Conservation (phyloP, 1,140 invertebrate genomes). For the Cecropterus lyciades region DNA sequence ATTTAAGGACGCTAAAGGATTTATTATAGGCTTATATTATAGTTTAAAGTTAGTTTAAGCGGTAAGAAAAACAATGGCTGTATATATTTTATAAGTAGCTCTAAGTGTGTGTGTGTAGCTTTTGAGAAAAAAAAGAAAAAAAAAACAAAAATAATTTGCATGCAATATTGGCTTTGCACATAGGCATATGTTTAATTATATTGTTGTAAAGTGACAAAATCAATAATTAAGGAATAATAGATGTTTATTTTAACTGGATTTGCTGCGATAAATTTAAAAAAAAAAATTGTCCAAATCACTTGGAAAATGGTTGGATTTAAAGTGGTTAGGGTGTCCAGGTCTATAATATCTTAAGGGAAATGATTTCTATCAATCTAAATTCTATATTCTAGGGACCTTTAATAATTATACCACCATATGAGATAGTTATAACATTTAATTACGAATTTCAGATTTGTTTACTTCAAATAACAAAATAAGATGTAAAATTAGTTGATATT, state of each 20-base stretch:
- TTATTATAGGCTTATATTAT: background rate
- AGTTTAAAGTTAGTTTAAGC: background rate
- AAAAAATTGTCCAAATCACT: background rate
- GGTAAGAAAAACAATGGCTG: constrained; percentile 17
- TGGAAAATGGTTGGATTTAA: background rate
- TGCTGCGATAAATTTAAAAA: background rate
- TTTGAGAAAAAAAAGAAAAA: constrained; percentile 11
- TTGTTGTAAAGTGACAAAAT: constrained; percentile 11
- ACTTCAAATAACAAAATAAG: no score
- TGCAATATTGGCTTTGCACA: constrained; percentile 7
- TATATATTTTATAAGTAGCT: constrained; percentile 17
- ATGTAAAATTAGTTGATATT: no score
- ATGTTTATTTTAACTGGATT: constrained; percentile 1
- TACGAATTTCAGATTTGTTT: no score
- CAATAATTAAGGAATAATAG: constrained; percentile 22
- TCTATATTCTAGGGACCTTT: no score
- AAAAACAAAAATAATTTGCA: constrained; percentile 31
- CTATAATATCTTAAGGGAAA: no score
- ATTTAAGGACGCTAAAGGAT: background rate
- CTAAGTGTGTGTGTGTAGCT: constrained; percentile 20
- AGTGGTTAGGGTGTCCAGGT: no score
- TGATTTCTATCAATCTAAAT: no score
- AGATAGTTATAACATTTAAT: no score
- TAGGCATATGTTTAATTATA: background rate
- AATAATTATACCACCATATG: no score